phyloP scores from a whole-genome alignment of 2,888 invertebrate genomes.

The Plusia festucae region DNA sequence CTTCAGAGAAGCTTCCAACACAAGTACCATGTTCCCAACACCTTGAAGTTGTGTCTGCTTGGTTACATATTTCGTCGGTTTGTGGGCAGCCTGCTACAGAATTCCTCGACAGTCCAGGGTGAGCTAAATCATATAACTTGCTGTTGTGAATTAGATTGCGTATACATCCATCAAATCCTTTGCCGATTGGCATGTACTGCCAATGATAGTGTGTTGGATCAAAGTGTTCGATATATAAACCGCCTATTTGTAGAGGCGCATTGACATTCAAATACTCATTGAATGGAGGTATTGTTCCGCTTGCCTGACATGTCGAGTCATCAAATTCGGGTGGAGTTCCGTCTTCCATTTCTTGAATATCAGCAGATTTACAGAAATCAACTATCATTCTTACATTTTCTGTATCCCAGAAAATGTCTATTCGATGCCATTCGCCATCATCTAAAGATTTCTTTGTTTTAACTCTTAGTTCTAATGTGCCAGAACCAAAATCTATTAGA shows the following conservation, averaged over 20 bases:
- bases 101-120: conserved; percentile 96
- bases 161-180: conserved; percentile 98
- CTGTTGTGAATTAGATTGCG: conserved; percentile 98
- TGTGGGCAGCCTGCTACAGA: conserved; percentile 97
- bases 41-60: conserved; percentile 94
- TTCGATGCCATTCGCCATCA: conserved; percentile 99
- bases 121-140: conserved; percentile 97
- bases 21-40: conserved; percentile 99
- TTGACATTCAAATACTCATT: conserved; percentile 99
- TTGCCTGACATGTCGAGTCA: conserved; percentile 96
- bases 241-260: conserved; percentile 98
- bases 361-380: conserved; percentile 97
- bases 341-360: conserved; percentile 96
- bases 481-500: conserved; percentile 98
- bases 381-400: conserved; percentile 98
- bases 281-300: conserved; percentile 97
- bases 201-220: conserved; percentile 96
- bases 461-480: conserved; percentile 95
- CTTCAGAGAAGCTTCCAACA: conserved; percentile 96
- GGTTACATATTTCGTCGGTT: conserved; percentile 97
- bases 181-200: conserved; percentile 96
- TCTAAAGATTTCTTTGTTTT: conserved; percentile 96
- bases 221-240: conserved; percentile 96
- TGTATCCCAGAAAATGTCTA: conserved; percentile 98
- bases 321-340: conserved; percentile 97